Base-by-base conservation (phyloP, 2,797 vertebrate species). In the Acrossocheilus wenchowensis region DNA sequence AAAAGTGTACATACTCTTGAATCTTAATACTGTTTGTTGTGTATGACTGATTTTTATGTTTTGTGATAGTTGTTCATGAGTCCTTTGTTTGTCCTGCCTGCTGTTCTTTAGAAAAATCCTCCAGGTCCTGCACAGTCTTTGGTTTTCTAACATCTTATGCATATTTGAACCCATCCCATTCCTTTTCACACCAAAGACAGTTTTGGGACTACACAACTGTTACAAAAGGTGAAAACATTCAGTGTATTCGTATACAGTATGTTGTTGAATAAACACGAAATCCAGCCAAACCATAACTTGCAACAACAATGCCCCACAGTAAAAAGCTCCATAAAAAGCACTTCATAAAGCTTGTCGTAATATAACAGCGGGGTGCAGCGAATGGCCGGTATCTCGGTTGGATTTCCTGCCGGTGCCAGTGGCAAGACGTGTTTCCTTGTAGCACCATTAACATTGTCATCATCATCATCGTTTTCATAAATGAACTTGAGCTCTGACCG, bases 401-500 rank as follows among this genome's bases (percentile, higher is more conserved):
- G 48, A 84, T 62, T 78, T 88, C 50, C 34, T 84, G 81, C 78
- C 71, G 10, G 34, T 17, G 48, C 81, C 72, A 5, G n/a, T 86
- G 78, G 85, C 82, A 78, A 78, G 81, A 54, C 71, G 26, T 57
- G 83, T 94, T 91, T 92, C 71, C 23, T 66, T 74, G 85, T 66
- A 91, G 90, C 92, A 92, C 90, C 89, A 89, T 87, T 84, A 88
- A 39, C 23, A 54, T 91, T 90, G 89, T 91, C 91, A 91, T 91
- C 91, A 88, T 87, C 85, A 66, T 87, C 94, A 91, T 92, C 93
- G 89, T 93, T 93, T 92, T 88, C 89, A 89, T 90, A 91, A 93
- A 94, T 94, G 85, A 93, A 92, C 93, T 92, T 5, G 83, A 89
- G 90, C 92, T 91, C 90, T 92, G 91, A 90, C 92, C 92, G 78